Conservation (phyloP, 1,140 invertebrate genomes). For the Laupala kohalensis region DNA sequence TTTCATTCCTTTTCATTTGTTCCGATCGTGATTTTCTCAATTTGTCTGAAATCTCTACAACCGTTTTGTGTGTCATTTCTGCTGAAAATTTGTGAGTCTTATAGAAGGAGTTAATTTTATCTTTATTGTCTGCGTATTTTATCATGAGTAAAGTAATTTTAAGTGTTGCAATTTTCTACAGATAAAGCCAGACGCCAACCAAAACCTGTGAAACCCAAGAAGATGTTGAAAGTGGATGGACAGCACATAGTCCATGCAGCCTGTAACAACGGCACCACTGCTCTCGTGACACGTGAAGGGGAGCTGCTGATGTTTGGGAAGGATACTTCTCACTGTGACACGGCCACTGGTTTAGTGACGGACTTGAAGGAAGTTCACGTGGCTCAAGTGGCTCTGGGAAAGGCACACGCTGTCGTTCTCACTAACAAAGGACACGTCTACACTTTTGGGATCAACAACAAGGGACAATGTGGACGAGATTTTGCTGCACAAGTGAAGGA, state of each 20-base stretch:
- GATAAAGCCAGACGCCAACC: conserved; percentile 69
- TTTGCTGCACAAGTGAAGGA: conserved; percentile 53
- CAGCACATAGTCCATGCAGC: conserved; percentile 68
- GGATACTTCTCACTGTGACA: conserved; percentile 80
- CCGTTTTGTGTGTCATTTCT: neutral
- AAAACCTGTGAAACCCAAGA: conserved; percentile 84
- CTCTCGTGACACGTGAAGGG: conserved; percentile 77
- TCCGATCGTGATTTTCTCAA: too few species aligned
- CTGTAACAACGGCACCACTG: conserved; percentile 90
- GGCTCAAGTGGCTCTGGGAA: conserved; percentile 79
- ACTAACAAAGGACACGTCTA: conserved; percentile 82
- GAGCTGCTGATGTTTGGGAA: conserved; percentile 89
- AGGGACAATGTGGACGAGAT: conserved; percentile 91
- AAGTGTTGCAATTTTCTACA: conserved; percentile 22
- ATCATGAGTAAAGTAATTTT: neutral
- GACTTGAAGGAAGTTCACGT: conserved; percentile 68
- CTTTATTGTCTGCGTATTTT: neutral
- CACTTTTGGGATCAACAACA: conserved; percentile 95
- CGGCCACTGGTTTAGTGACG: conserved; percentile 49
- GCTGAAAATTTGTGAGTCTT: neutral
- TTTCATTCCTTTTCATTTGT: too few species aligned
- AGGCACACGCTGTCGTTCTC: conserved; percentile 84
- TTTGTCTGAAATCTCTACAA: too few species aligned
- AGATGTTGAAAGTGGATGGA: conserved; percentile 79
- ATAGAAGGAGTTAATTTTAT: too few species aligned